Evolutionary conservation across 2,888 invertebrate genomes (phyloP).

Genomic region (Entomobrya multifasciata): DNA sequence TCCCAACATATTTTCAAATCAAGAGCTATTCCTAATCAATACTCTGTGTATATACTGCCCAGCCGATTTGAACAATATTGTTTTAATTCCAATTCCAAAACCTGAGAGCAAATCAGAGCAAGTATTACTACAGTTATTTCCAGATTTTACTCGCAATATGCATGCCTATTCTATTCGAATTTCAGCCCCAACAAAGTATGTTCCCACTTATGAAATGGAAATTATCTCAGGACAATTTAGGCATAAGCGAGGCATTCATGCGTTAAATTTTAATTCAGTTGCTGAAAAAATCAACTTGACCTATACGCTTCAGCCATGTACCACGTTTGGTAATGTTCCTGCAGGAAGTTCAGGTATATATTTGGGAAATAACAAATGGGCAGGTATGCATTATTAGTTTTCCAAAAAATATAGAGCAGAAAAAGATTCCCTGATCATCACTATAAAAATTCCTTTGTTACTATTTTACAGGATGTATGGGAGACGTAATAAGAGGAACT

Average conservation of each 20-base stretch:
- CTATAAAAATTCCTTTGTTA: too few relatives aligned
- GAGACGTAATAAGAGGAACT: slow-evolving; percentile 18
- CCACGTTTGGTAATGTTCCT: slow-evolving; percentile 27
- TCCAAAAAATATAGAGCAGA: too few relatives aligned
- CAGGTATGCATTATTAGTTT: slow-evolving; percentile 40
- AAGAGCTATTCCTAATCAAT: too few relatives aligned
- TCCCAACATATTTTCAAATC: background rate
- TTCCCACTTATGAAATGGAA: slow-evolving; percentile 33
- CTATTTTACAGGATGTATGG: slow-evolving; percentile 44
- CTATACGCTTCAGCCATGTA: slow-evolving; percentile 43
- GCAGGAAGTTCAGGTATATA: slow-evolving; percentile 40
- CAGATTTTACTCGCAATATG: slow-evolving; percentile 48
- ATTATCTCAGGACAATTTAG: slow-evolving; percentile 12
- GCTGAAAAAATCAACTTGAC: slow-evolving; percentile 33
- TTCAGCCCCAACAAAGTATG: slow-evolving; percentile 40
- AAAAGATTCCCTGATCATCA: too few relatives aligned
- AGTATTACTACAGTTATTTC: slow-evolving; percentile 9
- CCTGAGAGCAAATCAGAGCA: too few relatives aligned
- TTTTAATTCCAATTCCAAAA: background rate
- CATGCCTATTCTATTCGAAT: slow-evolving; percentile 19
- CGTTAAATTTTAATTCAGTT: slow-evolving; percentile 11
- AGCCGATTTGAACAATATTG: too few relatives aligned
- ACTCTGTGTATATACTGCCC: background rate
- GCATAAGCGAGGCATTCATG: slow-evolving; percentile 45
- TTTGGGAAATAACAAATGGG: slow-evolving; percentile 50